Percentiles rank a stretch among this genome's conserved stretches.
Evolutionary conservation across 2,888 invertebrate species (phyloP).

Genomic region (Acronicta alni): DNA sequence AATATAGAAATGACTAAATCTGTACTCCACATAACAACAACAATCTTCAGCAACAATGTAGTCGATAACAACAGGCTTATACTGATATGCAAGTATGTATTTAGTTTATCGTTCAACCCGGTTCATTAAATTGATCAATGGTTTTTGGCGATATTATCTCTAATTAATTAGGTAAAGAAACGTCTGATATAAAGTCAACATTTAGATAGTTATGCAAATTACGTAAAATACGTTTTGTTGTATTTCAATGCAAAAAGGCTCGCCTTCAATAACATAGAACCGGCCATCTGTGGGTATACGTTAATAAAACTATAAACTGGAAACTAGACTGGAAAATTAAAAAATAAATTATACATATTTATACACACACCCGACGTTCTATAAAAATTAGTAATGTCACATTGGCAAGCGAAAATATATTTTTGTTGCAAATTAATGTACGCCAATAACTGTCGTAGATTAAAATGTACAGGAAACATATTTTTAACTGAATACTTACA

Average conservation of each 20-base stretch:
- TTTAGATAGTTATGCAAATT: slow-evolving; percentile 10
- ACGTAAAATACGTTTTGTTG: no score
- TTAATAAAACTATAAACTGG: no score
- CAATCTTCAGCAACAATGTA: slow-evolving; percentile 28
- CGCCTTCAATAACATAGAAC: no score
- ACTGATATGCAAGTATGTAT: slow-evolving; percentile 25
- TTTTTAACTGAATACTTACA: not conserved
- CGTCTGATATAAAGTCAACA: slow-evolving; percentile 8
- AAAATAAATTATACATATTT: no score
- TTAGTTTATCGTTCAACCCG: slow-evolving; percentile 44
- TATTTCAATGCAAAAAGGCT: no score
- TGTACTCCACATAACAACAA: slow-evolving; percentile 34
- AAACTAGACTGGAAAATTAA: no score
- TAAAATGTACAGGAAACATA: not conserved
- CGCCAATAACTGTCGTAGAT: no score
- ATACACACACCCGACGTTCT: no score
- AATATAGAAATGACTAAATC: no score
- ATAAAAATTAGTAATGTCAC: no score
- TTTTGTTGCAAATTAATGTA: not conserved
- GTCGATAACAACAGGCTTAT: slow-evolving; percentile 38
- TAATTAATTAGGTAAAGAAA: not conserved
- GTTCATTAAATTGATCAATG: slow-evolving; percentile 26
- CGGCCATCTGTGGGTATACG: no score
- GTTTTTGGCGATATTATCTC: slow-evolving; percentile 31
- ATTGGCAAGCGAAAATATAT: no score